A percentile compares a stretch with the other conserved stretches of the same genome.
These are phyloP conservation scores for Noctua fimbriata DNA, from an alignment of 2,888 invertebrate species.

Conservation along the genomic window DNA sequence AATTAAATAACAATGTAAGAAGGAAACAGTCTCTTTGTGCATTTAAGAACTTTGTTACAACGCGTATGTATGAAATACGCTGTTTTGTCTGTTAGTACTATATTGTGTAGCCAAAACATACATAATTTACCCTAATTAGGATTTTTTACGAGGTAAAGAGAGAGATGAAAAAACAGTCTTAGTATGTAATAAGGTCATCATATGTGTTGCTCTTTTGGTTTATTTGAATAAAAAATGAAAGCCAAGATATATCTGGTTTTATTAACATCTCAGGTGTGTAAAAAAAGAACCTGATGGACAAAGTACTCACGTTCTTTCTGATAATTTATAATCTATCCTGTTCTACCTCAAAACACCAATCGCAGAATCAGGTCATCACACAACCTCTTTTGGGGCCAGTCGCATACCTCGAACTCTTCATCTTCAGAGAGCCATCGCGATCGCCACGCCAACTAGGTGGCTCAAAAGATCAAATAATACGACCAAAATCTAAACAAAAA, in stretches of 20 bases:
- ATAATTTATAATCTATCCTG: too few species aligned
- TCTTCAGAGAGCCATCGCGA: too few species aligned
- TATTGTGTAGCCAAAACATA: slow-evolving; percentile 37
- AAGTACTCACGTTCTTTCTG: too few species aligned
- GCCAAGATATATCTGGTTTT: too few species aligned
- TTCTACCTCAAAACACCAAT: too few species aligned
- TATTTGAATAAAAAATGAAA: too few species aligned
- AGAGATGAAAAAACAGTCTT: background rate
- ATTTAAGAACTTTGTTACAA: slow-evolving; percentile 48
- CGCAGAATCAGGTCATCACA: background rate
- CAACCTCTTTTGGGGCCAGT: background rate
- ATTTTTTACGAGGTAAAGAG: background rate
- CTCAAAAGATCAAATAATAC: background rate
- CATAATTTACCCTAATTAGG: slow-evolving; percentile 14
- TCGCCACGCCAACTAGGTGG: too few species aligned
- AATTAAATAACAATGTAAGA: slow-evolving; percentile 53
- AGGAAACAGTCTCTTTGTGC: slow-evolving; percentile 50
- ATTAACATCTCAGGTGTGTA: too few species aligned
- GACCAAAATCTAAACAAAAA: background rate
- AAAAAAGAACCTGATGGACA: too few species aligned
- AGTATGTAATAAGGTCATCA: too few species aligned
- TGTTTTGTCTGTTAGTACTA: slow-evolving; percentile 22
- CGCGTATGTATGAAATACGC: slow-evolving; percentile 10
- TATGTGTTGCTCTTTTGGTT: too few species aligned
- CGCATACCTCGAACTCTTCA: too few species aligned